Evolutionary conservation across 1,140 invertebrate species (phyloP).

Genomic region (Teleogryllus occipitalis): DNA sequence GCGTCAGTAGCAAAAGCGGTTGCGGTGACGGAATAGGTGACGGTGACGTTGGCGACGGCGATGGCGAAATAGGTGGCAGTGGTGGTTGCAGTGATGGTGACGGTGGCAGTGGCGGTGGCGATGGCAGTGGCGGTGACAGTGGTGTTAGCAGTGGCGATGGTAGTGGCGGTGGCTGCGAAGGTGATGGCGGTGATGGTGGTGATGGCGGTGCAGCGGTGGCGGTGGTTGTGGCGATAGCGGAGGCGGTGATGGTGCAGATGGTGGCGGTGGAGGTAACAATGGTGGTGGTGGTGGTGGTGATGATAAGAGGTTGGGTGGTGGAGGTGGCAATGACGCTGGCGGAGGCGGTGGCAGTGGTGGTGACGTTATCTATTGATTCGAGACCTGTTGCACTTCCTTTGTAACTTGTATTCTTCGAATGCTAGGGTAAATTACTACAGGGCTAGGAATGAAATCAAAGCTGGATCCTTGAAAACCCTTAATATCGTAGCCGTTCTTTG

Average conservation of each 20-base stretch:
- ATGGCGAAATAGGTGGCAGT: not conserved
- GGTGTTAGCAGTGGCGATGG: not conserved
- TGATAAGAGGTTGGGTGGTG: not conserved
- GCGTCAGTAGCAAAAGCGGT: no score
- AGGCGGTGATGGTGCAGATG: not conserved
- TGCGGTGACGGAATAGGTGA: no score
- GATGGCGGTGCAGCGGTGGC: not conserved
- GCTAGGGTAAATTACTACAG: no score
- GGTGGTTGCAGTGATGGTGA: not conserved
- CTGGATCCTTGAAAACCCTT: no score
- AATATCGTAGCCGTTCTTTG: no score
- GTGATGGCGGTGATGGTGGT: not conserved
- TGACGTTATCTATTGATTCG: not conserved
- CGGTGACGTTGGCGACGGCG: not conserved
- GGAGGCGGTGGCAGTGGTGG: not conserved
- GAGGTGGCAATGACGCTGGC: no score
- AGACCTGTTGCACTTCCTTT: no score
- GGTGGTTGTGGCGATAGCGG: no score
- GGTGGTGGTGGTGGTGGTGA: not conserved
- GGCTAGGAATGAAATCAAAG: no score
- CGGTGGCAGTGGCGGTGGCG: not conserved
- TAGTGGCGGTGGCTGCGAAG: not conserved
- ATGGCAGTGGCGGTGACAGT: not conserved
- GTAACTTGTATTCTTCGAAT: no score
- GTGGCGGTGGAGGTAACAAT: not conserved